Base-by-base conservation (phyloP, 37 sponge, comb jelly and placozoan genomes). In the Mnemiopsis leidyi region DNA sequence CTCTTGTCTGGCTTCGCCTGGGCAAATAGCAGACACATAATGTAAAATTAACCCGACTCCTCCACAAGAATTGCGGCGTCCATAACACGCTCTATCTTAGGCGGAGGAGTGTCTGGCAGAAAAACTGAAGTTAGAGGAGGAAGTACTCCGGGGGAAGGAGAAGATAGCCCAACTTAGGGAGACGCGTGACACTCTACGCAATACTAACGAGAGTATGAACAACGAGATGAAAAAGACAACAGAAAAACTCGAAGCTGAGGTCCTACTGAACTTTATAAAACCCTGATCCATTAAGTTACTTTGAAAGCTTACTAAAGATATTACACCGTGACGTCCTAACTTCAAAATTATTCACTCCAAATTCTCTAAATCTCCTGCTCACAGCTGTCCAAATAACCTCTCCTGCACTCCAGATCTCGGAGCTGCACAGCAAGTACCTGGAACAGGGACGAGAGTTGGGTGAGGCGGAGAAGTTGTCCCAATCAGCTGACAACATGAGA, bases 401-500 rank as follows among this genome's bases (percentile, higher is more conserved):
- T n/a, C n/a, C n/a, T n/a, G n/a, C n/a, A n/a, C n/a, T 13, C 36
- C 90, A 85, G 90, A 85, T 85, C 1, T 85, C 90, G 24, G 90
- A 85, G 61, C 61, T 85, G 0, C 90, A 85, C 61, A 85, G 38
- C 36, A 85, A 85, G 90, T 85, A 85, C 61, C 90, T 85, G 48
- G 90, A 40, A 21, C 90, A 85, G 24, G 26, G 61, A 18, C 32
- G 35, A 23, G 90, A 85, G 90, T 28, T 85, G 90, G 90, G 61
- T 0, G 90, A 85, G 25, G 90, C 90, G 1, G 90, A 85, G 61
- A 85, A 85, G 29, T 26, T 85, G 24, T 38, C 90, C 40, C 90
- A 85, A 26, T 40, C 61, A 2, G 40, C 90, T 1, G 61, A 85
- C 61, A 85, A 85, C 30, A 38, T 85, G 61, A 7, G 90, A 29